Evolutionary conservation across 2,797 vertebrate species (phyloP), one percentile per base, ranked within the genome.

Genomic region (Rhodeus uyekii): DNA sequence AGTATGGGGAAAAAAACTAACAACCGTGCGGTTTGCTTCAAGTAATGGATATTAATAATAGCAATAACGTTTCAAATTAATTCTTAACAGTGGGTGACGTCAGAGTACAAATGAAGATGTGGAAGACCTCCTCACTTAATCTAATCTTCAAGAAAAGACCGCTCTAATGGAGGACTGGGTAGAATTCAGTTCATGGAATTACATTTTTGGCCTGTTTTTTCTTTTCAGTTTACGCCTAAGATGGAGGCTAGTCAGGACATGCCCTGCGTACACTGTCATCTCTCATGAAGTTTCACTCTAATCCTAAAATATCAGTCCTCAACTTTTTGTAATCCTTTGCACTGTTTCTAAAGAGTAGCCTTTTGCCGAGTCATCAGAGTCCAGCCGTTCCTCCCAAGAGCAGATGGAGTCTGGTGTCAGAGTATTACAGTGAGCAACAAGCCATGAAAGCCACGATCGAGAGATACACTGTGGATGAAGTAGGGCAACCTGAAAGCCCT

Each of bases 401-500:
- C 58, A 36, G 19, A 12, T 61, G 27, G 24, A 69, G 42, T 46
- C 67, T 29, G 67, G 24, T 44, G 42, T 48, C 13, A 48, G 58
- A 46, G 19, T 61, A 32, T 61, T 44, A 46, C 42, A 77, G 2
- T 2, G 4, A 64, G 8, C 7, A 64, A 78, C 16, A 16, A 64
- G 16, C 22, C 63, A 67, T 19, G 9, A 53, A 55, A 74, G n/a
- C 76, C 1, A 50, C n/a, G 39, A 48, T 36, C 22, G 12, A 12
- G 5, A 38, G 6, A 61, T 61, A 29, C 50, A 74, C 44, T 64
- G 39, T 5, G 24, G 22, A 72, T 61, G 53, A 81, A 74, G 60
- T 65, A 81, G 80, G 60, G 36, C 80, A 75, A 39, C 69, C 69
- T 36, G 16, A 61, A 72, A 60, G 27, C 24, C 46, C 16, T 2